Conservation (phyloP, 2,113 vertebrate species). For the Ciconia maguari region DNA sequence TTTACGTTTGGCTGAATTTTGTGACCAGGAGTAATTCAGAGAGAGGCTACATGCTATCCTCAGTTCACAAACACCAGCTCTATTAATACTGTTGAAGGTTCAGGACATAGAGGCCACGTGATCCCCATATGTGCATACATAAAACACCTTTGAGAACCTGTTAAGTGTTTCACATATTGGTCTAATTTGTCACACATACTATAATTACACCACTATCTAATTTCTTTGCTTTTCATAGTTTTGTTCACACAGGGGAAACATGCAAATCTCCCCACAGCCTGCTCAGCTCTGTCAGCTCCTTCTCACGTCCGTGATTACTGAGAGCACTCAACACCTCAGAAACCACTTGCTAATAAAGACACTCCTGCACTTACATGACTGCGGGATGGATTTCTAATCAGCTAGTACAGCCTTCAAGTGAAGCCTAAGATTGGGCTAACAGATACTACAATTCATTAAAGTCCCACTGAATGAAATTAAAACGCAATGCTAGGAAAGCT, state of each 20-base stretch:
- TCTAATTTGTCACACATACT: not conserved
- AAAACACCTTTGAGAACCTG: not conserved
- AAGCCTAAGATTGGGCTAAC: not conserved
- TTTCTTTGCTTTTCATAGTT: not conserved
- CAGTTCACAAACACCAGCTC: not conserved
- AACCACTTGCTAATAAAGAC: not conserved
- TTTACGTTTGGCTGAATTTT: not conserved
- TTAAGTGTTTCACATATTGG: not conserved
- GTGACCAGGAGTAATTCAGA: not conserved
- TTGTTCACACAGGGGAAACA: not conserved
- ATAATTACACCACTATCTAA: not conserved
- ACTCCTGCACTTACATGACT: not conserved
- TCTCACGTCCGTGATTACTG: not conserved
- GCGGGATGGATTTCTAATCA: not conserved
- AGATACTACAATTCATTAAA: not conserved
- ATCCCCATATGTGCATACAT: not conserved
- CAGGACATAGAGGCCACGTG: not conserved
- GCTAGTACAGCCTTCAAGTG: not conserved
- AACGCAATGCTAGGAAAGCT: not conserved
- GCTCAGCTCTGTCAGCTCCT: not conserved
- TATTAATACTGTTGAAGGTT: not conserved
- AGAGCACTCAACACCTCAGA: not conserved
- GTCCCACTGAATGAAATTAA: not conserved
- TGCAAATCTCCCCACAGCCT: not conserved
- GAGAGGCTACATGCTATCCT: not conserved